phyloP scores from a whole-genome alignment of 2,113 vertebrate species.

The Zeus faber region DNA sequence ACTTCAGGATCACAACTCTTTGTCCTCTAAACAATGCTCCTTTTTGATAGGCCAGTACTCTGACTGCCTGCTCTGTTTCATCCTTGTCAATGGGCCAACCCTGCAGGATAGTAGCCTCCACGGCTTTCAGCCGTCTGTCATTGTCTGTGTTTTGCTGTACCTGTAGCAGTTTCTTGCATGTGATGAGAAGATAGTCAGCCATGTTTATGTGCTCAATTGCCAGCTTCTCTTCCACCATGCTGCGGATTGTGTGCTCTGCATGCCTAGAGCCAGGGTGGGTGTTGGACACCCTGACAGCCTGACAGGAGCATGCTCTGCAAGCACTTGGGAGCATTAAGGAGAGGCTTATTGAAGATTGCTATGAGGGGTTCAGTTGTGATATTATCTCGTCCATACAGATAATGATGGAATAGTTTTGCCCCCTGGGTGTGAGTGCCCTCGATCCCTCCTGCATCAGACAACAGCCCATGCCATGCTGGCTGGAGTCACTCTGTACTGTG shows the following conservation, averaged over 20 bases:
- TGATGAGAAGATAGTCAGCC: constrained; percentile 31
- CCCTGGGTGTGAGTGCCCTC: constrained; percentile 12
- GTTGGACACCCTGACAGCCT: constrained; percentile 10
- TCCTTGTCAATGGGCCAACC: constrained; percentile 10
- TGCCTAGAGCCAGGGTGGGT: background rate
- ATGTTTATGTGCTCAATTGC: constrained; percentile 19
- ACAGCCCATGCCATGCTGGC: constrained; percentile 19
- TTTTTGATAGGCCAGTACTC: constrained; percentile 15
- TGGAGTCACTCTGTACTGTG: constrained; percentile 33
- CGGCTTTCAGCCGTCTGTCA: constrained; percentile 18
- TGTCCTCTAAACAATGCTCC: constrained; percentile 5
- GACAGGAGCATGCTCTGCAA: constrained; percentile 33
- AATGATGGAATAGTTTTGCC: constrained; percentile 20
- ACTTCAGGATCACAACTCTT: constrained; percentile 11
- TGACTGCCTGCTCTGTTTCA: background rate
- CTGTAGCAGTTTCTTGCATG: constrained; percentile 19
- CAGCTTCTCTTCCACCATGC: constrained; percentile 11
- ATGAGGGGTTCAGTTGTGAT: constrained; percentile 2
- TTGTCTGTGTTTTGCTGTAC: constrained; percentile 14
- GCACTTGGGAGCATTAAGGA: constrained; percentile 28
- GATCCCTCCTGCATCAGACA: constrained; percentile 14
- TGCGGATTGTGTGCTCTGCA: constrained; percentile 6
- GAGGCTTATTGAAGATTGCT: constrained; percentile 24
- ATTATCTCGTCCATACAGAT: background rate
- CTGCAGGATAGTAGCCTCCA: constrained; percentile 3